Conservation (phyloP, 2,113 vertebrate species). For the Rutilus rutilus region DNA sequence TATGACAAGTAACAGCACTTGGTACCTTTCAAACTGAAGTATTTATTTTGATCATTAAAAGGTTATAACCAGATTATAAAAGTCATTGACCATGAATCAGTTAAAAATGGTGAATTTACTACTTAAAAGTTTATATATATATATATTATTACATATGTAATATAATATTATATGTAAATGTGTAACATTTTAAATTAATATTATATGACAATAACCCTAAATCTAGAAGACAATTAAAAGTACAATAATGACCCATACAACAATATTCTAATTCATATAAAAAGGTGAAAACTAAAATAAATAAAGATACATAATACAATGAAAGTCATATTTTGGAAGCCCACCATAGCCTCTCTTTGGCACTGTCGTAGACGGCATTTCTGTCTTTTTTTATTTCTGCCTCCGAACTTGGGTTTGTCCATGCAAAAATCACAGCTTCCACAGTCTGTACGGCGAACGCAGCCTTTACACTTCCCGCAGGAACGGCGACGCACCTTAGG, state of each 20-base stretch:
- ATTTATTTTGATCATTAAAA: background rate
- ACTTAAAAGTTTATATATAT: too few relatives aligned
- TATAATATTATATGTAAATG: background rate
- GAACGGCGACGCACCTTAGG: constrained; percentile 77
- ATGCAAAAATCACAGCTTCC: constrained; percentile 88
- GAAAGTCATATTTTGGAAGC: background rate
- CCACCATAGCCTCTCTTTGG: constrained; percentile 86
- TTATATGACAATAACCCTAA: background rate
- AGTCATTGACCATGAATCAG: background rate
- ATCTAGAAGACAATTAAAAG: background rate
- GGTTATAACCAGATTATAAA: background rate
- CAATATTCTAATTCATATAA: background rate
- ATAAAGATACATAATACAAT: background rate
- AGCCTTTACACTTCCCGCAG: constrained; percentile 86
- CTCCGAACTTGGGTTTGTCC: constrained; percentile 92
- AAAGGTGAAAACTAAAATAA: background rate
- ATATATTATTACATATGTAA: background rate
- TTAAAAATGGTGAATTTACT: too few relatives aligned
- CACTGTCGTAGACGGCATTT: constrained; percentile 89
- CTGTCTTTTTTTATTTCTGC: constrained; percentile 88
- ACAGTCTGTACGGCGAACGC: constrained; percentile 82
- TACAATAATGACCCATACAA: background rate
- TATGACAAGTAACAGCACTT: background rate
- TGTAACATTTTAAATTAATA: background rate
- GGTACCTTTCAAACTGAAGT: too few relatives aligned